These are phyloP conservation scores for Hymenochirus boettgeri DNA, from an alignment of 2,113 vertebrate genomes.

Conservation along the genomic window DNA sequence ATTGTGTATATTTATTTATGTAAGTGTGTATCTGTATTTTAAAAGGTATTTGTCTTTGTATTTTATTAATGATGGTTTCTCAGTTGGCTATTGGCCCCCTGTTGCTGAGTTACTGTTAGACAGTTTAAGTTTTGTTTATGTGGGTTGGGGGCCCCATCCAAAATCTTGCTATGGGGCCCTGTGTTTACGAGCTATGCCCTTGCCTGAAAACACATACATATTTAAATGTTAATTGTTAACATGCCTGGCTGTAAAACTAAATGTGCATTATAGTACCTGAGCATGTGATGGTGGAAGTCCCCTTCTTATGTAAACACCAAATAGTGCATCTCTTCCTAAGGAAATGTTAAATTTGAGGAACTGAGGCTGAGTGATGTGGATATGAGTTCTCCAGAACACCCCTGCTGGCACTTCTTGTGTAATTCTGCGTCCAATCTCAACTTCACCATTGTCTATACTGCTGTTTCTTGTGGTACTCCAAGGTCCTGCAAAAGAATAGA, in stretches of 20 bases:
- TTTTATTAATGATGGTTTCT: too few relatives aligned
- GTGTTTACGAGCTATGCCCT: too few relatives aligned
- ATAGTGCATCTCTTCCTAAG: slow-evolving; percentile 91
- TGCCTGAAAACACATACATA: not conserved
- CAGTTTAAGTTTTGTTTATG: too few relatives aligned
- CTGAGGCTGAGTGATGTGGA: slow-evolving; percentile 89
- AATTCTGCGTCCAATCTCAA: slow-evolving; percentile 86
- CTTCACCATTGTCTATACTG: slow-evolving; percentile 91
- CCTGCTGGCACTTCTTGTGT: slow-evolving; percentile 91
- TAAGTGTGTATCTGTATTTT: too few relatives aligned
- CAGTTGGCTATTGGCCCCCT: too few relatives aligned
- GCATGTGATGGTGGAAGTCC: slow-evolving; percentile 93
- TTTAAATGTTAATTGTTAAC: not conserved
- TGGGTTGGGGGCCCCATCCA: too few relatives aligned
- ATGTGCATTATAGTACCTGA: slow-evolving; percentile 74
- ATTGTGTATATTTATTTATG: too few relatives aligned
- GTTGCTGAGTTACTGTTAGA: too few relatives aligned
- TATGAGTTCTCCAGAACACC: slow-evolving; percentile 92
- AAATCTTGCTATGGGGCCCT: too few relatives aligned
- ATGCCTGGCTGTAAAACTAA: not conserved
- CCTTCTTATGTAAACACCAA: slow-evolving; percentile 94
- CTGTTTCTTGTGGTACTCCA: slow-evolving; percentile 81
- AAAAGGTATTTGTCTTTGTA: too few relatives aligned
- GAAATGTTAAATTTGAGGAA: slow-evolving; percentile 99
- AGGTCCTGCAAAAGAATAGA: slow-evolving; percentile 64